Evolutionary conservation across 2,113 vertebrate genomes (phyloP), one percentile per base, ranked within the genome.

Genomic region (Atlantisia rogersi): DNA sequence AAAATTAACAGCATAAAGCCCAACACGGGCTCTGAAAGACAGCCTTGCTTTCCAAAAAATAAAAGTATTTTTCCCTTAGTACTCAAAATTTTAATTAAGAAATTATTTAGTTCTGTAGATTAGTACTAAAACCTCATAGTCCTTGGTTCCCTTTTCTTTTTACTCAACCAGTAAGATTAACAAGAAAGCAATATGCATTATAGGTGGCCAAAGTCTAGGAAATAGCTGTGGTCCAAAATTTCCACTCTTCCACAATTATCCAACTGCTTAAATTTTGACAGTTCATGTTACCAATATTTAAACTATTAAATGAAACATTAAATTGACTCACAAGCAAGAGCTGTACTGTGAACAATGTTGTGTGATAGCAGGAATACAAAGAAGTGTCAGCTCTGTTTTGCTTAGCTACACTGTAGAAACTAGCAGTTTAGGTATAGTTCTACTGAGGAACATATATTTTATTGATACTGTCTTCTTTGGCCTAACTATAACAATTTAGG

Each of bases 291-390:
- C 17, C 59, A 10, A 3, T 74, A 58, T 82, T 77, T 58, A 58
- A 92, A 24, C 21, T 48, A 16, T 87, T 60, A 60, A 86, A 35
- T 13, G 42, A 28, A 46, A 1, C 48, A 52, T 52, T 87, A 73
- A 85, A 53, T 3, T 44, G 48, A 28, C 31, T 53, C 8, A 53
- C 25, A 75, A 48, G 9, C 35, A 92, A 76, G 26, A 69, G 6
- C 20, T 64, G 2, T 55, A 31, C 15, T 46, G 3, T 24, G 9
- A 58, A 35, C 7, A 56, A 8, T 26, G 22, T 62, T 1, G 0
- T 53, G 25, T 46, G 37, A 20, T 21, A 77, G 6, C 29, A 50
- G 63, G 40, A 82, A 37, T 50, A 37, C 10, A 59, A 62, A 56
- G 17, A 64, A 50, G 5, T 32, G 14, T 70, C 20, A 12, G 2